A percentile compares a stretch with the other conserved stretches of the same genome.
These are phyloP conservation scores for Spatulosminthurus flaviceps DNA, from an alignment of 2,888 invertebrate species.

Conservation along the genomic window DNA sequence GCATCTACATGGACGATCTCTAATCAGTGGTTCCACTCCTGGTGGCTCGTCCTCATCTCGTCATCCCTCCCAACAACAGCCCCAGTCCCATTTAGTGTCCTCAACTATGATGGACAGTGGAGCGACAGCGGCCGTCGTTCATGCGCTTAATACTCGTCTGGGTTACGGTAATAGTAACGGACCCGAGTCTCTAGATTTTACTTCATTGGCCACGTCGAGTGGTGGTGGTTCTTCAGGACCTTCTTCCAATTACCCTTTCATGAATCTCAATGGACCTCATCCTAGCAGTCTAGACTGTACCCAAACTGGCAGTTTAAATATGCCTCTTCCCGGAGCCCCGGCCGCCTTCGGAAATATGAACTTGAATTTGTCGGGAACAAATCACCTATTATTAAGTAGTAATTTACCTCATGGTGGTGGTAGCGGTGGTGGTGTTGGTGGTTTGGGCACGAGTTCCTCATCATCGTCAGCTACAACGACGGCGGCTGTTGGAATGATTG, in stretches of 20 bases:
- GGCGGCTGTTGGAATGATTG: neutral
- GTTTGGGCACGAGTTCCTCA: constrained; percentile 41
- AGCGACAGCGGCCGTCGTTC: constrained; percentile 53
- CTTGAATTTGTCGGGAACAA: constrained; percentile 54
- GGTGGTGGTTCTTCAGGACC: constrained; percentile 66
- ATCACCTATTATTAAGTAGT: constrained; percentile 51
- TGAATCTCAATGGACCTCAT: constrained; percentile 64
- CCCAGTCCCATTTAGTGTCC: constrained; percentile 59
- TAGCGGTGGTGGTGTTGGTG: neutral
- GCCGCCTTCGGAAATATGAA: constrained; percentile 62
- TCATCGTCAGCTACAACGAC: constrained; percentile 53
- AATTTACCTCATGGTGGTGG: constrained; percentile 54
- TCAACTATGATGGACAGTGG: constrained; percentile 58
- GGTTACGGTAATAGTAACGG: constrained; percentile 55
- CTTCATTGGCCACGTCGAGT: constrained; percentile 67
- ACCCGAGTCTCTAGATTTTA: constrained; percentile 66
- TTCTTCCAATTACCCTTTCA: constrained; percentile 67
- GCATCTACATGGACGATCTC: constrained; percentile 63
- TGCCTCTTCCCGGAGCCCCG: constrained; percentile 64
- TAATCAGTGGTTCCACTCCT: constrained; percentile 58
- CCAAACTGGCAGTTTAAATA: constrained; percentile 66
- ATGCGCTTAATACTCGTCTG: constrained; percentile 57
- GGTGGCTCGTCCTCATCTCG: constrained; percentile 50
- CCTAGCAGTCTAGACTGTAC: constrained; percentile 66
- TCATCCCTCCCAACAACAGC: constrained; percentile 48